These are phyloP conservation scores for Malthinus seriepunctatus DNA, from an alignment of 2,888 invertebrate genomes.

Conservation along the genomic window DNA sequence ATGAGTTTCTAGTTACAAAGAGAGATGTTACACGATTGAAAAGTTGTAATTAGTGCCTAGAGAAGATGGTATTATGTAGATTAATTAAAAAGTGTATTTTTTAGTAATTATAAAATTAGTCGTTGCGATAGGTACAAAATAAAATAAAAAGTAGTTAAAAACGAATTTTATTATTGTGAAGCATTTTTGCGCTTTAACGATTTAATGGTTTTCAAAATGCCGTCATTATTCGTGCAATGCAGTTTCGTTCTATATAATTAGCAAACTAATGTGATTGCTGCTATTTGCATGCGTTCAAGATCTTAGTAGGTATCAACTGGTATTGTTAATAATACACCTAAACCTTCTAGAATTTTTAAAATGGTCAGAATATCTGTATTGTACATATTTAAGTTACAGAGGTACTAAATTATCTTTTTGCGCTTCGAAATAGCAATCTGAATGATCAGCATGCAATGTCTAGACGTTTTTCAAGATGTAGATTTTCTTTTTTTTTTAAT, in stretches of 20 bases:
- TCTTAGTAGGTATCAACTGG: constrained; percentile 5
- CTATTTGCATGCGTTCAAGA: constrained; percentile 10
- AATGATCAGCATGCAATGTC: constrained; percentile 10
- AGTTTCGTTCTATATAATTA: constrained; percentile 9
- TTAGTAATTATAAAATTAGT: no score
- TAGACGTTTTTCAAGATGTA: constrained; percentile 8
- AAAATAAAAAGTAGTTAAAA: no score
- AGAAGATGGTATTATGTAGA: no score
- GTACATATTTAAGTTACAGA: constrained; percentile 7
- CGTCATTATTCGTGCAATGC: constrained; percentile 4
- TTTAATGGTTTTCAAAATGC: constrained; percentile 4
- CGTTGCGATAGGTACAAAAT: no score
- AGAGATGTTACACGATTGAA: no score
- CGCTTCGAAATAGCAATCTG: constrained; percentile 2
- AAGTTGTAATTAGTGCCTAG: no score
- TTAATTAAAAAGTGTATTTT: no score
- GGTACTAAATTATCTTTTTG: constrained; percentile 12
- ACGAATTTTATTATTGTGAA: not conserved
- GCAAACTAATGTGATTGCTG: constrained; percentile 7
- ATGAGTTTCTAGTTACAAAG: no score
- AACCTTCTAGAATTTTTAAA: constrained; percentile 1
- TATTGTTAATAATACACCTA: constrained; percentile 5
- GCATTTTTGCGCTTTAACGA: constrained; percentile 1
- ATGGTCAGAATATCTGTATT: constrained; percentile 8
- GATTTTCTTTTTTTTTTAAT: not conserved